A percentile compares a stretch with the other conserved stretches of the same genome.
These are phyloP conservation scores for Smutsia gigantea DNA, from an alignment of 2,797 vertebrate species.

Conservation along the genomic window DNA sequence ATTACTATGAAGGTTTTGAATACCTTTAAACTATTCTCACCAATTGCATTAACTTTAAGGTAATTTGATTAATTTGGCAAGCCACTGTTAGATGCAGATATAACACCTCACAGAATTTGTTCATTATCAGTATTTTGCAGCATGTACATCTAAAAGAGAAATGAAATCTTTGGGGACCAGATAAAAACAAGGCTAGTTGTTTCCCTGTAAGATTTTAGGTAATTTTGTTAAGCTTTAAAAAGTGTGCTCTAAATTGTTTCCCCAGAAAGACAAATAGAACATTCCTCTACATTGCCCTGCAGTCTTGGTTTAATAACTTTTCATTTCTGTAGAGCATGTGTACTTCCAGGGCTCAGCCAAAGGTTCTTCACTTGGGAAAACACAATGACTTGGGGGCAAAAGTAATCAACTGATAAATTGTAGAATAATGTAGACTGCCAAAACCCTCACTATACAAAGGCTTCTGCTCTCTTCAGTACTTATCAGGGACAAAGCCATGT, in stretches of 20 bases:
- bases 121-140: slow-evolving; percentile 87
- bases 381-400: slow-evolving; percentile 80
- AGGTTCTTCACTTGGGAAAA: slow-evolving; percentile 85
- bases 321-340: slow-evolving; percentile 80
- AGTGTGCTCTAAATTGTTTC: slow-evolving; percentile 83
- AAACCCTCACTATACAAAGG: slow-evolving; percentile 68
- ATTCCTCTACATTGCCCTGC: slow-evolving; percentile 81
- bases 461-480: slow-evolving; percentile 69
- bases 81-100: slow-evolving; percentile 85
- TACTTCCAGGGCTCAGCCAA: slow-evolving; percentile 81
- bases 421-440: slow-evolving; percentile 80
- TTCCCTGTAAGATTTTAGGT: slow-evolving; percentile 83
- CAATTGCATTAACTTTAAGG: slow-evolving; percentile 86
- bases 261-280: slow-evolving; percentile 83
- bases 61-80: slow-evolving; percentile 89
- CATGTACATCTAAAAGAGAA: slow-evolving; percentile 87
- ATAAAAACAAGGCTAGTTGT: slow-evolving; percentile 76
- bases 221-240: slow-evolving; percentile 85
- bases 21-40: slow-evolving; percentile 88
- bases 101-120: slow-evolving; percentile 85
- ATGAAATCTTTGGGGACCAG: slow-evolving; percentile 80
- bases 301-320: slow-evolving; percentile 86
- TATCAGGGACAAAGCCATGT: slow-evolving; percentile 11
- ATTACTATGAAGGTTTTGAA: slow-evolving; percentile 87
- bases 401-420: slow-evolving; percentile 82